Conservation (phyloP, 2,797 vertebrate species). For the Lagorchestes hirsutus region DNA sequence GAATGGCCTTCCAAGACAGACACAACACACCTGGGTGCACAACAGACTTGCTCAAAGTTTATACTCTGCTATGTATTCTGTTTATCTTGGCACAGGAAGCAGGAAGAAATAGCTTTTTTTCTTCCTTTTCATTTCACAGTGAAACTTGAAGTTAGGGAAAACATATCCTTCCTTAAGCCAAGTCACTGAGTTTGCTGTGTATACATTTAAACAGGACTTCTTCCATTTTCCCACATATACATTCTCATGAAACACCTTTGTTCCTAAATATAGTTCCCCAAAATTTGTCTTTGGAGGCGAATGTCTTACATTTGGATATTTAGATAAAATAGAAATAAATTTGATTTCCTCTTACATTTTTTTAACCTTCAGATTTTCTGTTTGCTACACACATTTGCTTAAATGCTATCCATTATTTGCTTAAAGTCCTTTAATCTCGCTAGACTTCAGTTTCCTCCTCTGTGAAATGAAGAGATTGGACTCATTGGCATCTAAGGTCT, state of each 20-base stretch:
- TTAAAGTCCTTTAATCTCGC: background rate
- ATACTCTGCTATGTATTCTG: constrained; percentile 24
- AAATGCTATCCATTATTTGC: background rate
- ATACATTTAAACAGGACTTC: background rate
- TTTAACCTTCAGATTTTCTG: constrained; percentile 38
- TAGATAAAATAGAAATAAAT: background rate
- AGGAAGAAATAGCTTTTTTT: constrained; percentile 10
- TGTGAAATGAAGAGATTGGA: background rate
- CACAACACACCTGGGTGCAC: background rate
- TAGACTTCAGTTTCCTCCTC: background rate
- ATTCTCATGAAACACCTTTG: constrained; percentile 50
- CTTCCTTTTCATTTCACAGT: background rate
- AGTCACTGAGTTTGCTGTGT: constrained; percentile 27
- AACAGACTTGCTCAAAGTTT: constrained; percentile 42
- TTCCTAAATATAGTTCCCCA: constrained; percentile 59
- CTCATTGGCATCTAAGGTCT: background rate
- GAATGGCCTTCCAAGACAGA: background rate
- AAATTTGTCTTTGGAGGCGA: constrained; percentile 33
- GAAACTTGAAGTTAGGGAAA: constrained; percentile 29
- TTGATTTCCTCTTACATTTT: constrained; percentile 20
- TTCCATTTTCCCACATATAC: constrained; percentile 30
- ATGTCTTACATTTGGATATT: constrained; percentile 48
- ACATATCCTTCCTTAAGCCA: constrained; percentile 15
- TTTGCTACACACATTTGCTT: background rate
- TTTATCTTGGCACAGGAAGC: background rate